Evolutionary conservation across 2,113 vertebrate genomes (phyloP), one percentile per base, ranked within the genome.

Genomic region (Epinephelus moara): DNA sequence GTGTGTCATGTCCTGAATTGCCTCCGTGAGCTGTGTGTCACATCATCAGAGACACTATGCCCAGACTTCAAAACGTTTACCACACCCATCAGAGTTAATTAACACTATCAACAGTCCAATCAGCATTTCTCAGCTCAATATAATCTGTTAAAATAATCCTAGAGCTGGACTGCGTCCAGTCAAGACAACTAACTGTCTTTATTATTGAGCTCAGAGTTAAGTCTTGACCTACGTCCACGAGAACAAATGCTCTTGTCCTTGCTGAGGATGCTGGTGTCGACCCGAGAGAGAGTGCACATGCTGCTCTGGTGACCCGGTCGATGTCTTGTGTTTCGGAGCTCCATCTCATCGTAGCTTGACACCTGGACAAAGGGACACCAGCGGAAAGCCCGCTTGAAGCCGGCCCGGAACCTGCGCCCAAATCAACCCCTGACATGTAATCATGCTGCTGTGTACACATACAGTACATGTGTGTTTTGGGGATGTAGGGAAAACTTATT

Each of bases 211-310:
- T 91, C 79, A 40, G 73, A 63, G 45, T 77, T 88, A 8, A 53
- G 40, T 79, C 79, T 75, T 23, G 80, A 82, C 62, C 72, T 75
- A 64, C 82, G 86, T 82, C 82, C 85, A 70, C 30, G 73, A 6
- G 75, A 87, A 67, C 74, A 49, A 2, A 73, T 33, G 60, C 92
- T 94, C 80, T 92, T 94, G 55, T 85, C 81, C 73, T 91, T 90
- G 85, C 88, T 91, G 57, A 91, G 87, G 78, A 94, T 80, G 73
- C 93, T 94, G 89, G 94, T 93, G 74, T 94, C 82, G 1, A 93
- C 78, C 27, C 86, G 88, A 25, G 94, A 92, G 27, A 94, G 90
- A 23, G 94, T 96, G 90, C 94, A 95, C 94, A 94, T 92, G 89
- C 94, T 96, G 90, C 92, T 94, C 72, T 92, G 94, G 78, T 81